Base-by-base conservation (phyloP, 2,797 vertebrate genomes). In the Sebastes baramenuke region DNA sequence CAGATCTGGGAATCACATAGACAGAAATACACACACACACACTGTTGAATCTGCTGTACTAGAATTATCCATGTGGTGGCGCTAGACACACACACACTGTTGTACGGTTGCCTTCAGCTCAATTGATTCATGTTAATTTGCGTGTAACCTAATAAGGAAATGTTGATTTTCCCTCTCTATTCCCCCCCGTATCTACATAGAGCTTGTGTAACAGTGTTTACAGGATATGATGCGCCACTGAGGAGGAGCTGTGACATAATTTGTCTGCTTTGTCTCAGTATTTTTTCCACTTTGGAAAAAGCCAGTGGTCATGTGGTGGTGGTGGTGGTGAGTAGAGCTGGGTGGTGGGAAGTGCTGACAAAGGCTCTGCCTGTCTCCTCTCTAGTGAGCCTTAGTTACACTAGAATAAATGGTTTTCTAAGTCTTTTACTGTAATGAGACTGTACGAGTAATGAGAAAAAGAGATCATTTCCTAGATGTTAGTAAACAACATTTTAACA, bases 61-160 rank as follows among this genome's bases (percentile, higher is more conserved):
- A 10, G 8, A 56, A 22, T 2, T 5, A 22, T 71, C 89, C 92
- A 89, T 32, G 5, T 30, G 86, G 74, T 72, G 91, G 89, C 10
- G 60, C 59, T 68, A 75, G 12, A 84, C 22, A 55, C 84, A 42
- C 34, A 36, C 38, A 72, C 2, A 36, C 55, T 14, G 6, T 76
- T 73, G 27, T 3, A 10, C 4, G 24, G 1, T 14, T 52, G 24
- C 10, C 9, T 20, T 65, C 49, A 27, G 27, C 30, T 34, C n/a
- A 34, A 16, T 22, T 54, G 49, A 54, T 54, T 54, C 49, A 7
- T 24, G 30, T n/a, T 54, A 20, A 49, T 82, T 55, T 79, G 55
- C 5, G 0, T 80, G 8, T 25, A 71, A 75, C 73, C 81, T 59
- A 70, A 88, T 75, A 80, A 81, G 88, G 82, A 77, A 20, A 77